phyloP scores from a whole-genome alignment of 2,113 vertebrate genomes.

The Bothrops jararaca region DNA sequence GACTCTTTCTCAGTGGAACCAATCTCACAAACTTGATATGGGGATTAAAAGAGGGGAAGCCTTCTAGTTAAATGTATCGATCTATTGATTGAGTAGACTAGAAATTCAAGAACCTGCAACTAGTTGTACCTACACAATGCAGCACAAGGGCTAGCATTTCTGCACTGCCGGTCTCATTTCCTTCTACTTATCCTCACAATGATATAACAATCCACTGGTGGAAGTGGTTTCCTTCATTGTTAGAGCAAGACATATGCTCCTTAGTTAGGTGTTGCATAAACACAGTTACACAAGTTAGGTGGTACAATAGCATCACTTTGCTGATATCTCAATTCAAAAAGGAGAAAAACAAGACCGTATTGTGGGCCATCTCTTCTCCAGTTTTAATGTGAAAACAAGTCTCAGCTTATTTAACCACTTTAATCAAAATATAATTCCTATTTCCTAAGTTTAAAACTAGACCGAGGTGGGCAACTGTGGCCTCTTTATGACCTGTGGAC shows the following conservation, averaged over 20 bases:
- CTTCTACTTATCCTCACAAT: not conserved
- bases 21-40: not conserved
- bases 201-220: not conserved
- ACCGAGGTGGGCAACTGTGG: not conserved
- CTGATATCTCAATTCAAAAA: not conserved
- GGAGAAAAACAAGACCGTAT: not conserved
- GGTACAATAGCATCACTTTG: not conserved
- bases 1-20: not conserved
- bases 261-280: not conserved
- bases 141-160: not conserved
- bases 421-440: not conserved
- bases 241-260: not conserved
- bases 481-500: not conserved
- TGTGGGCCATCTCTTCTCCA: not conserved
- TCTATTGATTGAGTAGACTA: not conserved
- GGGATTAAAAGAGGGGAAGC: not conserved
- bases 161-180: not conserved
- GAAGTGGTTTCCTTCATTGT: not conserved
- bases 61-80: not conserved
- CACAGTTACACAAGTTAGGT: not conserved
- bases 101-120: not conserved
- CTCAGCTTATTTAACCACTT: not conserved
- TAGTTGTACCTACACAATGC: not conserved
- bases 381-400: not conserved
- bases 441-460: not conserved